Base-by-base conservation (phyloP, 2,888 invertebrate species). In the Dimorphilus gyrociliatus region DNA sequence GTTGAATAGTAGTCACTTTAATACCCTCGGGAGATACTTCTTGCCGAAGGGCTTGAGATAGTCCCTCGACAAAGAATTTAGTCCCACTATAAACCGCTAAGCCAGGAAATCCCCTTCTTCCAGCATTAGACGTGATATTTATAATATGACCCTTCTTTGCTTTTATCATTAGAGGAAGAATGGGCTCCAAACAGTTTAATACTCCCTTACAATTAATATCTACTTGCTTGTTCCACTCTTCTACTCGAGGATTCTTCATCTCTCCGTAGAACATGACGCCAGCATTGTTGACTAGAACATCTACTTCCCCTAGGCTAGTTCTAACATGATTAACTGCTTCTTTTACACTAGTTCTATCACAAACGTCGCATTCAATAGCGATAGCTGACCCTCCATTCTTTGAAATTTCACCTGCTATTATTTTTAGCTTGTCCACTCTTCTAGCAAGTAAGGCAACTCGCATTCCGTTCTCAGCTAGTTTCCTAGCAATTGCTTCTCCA, bases 81-180 rank as follows among this genome's bases (percentile, higher is more conserved):
- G 60, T 55, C 7, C 64, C 64, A 5, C 60, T 56, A 39, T 65
- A 65, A 12, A 63, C 63, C 19, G 61, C 60, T 16, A 63, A 42
- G 2, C 64, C 63, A 18, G 64, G 44, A 38, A 63, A 55, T 1
- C 60, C 52, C 50, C 39, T 47, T 37, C 46, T 48, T 3, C 62
- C 64, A 12, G 64, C 64, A 47, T 64, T 57, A 16, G 63, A 63
- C 1, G 63, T 55, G 36, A 64, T 57, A 42, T 64, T 64, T 17
- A 62, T 47, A 29, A 64, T 64, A 36, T 64, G 64, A 13, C 64
- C 64, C 21, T 37, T 35, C 19, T 45, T 46, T 30, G 56, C 48
- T 23, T 50, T 42, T n/a, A 60, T 19, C 63, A 64, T 63, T 3
- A 53, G 51, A 27, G 48, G 47, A 13, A 64, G 36, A 2, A 61